phyloP scores from a whole-genome alignment of 2,113 vertebrate species.

The Porphyrio hochstetteri region DNA sequence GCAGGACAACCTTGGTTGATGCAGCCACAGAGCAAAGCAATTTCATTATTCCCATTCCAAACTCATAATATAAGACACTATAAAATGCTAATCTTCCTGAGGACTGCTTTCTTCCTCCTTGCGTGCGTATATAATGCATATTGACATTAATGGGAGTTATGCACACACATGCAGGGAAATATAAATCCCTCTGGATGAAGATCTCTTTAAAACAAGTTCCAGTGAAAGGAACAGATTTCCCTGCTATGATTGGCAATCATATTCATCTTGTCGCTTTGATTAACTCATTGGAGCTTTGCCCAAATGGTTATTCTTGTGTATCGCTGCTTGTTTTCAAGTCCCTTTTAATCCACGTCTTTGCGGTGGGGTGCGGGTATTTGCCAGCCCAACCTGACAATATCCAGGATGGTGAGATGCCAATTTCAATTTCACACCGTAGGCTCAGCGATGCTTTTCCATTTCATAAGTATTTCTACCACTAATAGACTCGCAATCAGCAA shows the following conservation, averaged over 20 bases:
- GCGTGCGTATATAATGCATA: slow-evolving; percentile 3
- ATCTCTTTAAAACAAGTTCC: slow-evolving; percentile 11
- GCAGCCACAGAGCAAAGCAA: neutral
- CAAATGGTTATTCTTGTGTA: slow-evolving; percentile 14
- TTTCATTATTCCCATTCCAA: slow-evolving; percentile 25
- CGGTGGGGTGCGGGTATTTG: neutral
- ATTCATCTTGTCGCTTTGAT: neutral
- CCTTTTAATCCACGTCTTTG: slow-evolving; percentile 3
- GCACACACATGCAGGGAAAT: neutral
- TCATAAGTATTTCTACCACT: slow-evolving; percentile 36
- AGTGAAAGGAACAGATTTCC: slow-evolving; percentile 29
- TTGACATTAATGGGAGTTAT: slow-evolving; percentile 37
- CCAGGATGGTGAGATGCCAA: slow-evolving; percentile 9
- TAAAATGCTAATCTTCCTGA: slow-evolving; percentile 42
- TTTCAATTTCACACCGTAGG: slow-evolving; percentile 28
- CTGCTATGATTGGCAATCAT: slow-evolving; percentile 61
- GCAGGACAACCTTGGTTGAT: neutral
- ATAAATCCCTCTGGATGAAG: slow-evolving; percentile 43
- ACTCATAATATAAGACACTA: neutral
- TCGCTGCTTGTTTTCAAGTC: slow-evolving; percentile 18
- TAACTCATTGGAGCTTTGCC: slow-evolving; percentile 29
- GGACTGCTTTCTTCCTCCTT: slow-evolving; percentile 7
- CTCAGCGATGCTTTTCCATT: slow-evolving; percentile 44
- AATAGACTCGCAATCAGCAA: slow-evolving; percentile 64
- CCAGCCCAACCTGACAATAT: slow-evolving; percentile 14